phyloP scores from a whole-genome alignment of 2,113 vertebrate genomes.

The Nothoprocta perdicaria region DNA sequence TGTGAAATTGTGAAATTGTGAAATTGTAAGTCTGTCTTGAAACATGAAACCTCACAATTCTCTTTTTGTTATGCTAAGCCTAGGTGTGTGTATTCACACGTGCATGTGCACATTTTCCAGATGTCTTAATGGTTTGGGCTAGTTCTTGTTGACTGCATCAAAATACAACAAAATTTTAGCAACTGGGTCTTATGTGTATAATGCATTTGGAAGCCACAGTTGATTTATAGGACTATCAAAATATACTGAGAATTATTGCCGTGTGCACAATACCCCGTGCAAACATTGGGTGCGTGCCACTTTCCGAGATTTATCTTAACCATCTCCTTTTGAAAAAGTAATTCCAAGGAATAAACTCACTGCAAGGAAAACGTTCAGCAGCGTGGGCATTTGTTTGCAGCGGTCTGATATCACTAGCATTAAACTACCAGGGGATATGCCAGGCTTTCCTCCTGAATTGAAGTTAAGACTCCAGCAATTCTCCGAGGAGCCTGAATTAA shows the following conservation, averaged over 20 bases:
- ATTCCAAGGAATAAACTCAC: not conserved
- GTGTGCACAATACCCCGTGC: not conserved
- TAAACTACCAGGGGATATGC: not conserved
- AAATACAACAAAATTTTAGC: not conserved
- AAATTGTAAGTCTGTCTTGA: not conserved
- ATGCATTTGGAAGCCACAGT: not conserved
- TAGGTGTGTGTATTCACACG: not conserved
- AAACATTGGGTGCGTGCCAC: not conserved
- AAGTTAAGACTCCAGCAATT: not conserved
- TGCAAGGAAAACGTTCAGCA: not conserved
- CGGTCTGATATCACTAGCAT: not conserved
- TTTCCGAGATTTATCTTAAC: not conserved
- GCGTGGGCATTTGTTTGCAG: not conserved
- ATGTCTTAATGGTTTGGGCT: not conserved
- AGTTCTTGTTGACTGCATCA: not conserved
- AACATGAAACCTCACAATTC: not conserved
- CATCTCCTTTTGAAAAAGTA: not conserved
- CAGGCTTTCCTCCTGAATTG: conserved; percentile 2
- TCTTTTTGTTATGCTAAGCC: not conserved
- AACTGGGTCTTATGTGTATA: not conserved
- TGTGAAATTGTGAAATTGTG: too few species aligned
- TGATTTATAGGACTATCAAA: not conserved
- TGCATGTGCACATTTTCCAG: not conserved
- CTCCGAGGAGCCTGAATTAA: not conserved
- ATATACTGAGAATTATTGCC: not conserved